Conservation (phyloP, 2,113 vertebrate genomes). For the Cryptotis parvus region DNA sequence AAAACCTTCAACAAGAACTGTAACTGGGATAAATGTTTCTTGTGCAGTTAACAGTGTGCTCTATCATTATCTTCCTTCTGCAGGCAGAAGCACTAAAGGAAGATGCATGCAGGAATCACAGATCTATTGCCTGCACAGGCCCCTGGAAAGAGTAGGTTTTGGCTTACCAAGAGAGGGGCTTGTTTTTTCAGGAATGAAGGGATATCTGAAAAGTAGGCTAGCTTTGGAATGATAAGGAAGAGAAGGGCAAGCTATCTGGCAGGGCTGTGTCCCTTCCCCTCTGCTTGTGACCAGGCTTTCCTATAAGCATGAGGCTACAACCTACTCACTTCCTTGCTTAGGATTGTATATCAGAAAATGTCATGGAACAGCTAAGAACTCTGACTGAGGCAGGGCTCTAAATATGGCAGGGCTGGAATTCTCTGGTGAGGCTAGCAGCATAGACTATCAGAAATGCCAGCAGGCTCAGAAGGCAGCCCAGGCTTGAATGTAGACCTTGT, state of each 20-base stretch:
- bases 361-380: background rate
- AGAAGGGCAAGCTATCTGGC: background rate
- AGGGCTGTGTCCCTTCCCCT: background rate
- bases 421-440: slow-evolving; percentile 5
- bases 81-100: background rate
- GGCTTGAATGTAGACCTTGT: background rate
- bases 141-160: background rate
- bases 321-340: slow-evolving; percentile 20
- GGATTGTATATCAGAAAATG: slow-evolving; percentile 39
- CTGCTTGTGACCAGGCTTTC: slow-evolving; percentile 16
- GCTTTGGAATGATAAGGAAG: background rate
- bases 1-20: background rate
- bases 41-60: background rate
- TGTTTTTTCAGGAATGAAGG: slow-evolving; percentile 5
- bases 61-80: background rate
- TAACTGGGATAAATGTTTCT: background rate
- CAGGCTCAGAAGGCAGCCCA: background rate
- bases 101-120: fast-evolving
- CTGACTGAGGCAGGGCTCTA: slow-evolving; percentile 38
- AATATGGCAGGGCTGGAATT: slow-evolving; percentile 50
- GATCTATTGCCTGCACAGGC: fast-evolving
- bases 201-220: slow-evolving; percentile 27
- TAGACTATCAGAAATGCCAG: slow-evolving; percentile 14
- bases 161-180: slow-evolving; percentile 22
- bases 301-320: background rate